Evolutionary conservation across 2,888 invertebrate species (phyloP), one percentile per base, ranked within the genome.

Genomic region (Ephialtes manifestator): DNA sequence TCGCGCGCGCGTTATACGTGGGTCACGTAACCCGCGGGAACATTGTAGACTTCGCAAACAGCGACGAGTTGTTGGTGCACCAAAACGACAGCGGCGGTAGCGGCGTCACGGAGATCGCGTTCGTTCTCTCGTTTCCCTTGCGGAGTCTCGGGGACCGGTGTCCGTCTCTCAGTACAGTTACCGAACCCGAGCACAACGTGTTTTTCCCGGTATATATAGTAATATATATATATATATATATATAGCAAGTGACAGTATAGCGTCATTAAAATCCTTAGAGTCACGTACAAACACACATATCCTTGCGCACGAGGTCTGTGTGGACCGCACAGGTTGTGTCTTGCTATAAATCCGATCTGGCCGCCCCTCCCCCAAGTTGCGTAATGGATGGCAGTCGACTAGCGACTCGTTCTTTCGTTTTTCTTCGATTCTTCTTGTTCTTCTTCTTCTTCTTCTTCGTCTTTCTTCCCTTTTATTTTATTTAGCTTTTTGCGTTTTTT

Each of bases 1-100:
- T 85, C 85, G 79, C 71, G 75, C 60, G 46, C 51, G 63, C 70
- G 76, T 80, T 67, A 67, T 60, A 74, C 78, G 72, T 74, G 83
- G 83, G 74, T 83, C 84, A 81, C 81, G 84, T 84, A 84, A 84
- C 77, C 77, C 65, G 58, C 67, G 63, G 18, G 39, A 75, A 48
- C 46, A 53, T 51, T 39, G 51, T 65, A 63, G 53, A 53, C 63
- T 65, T 51, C 39, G 53, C 76, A 76, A 76, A 76, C 76, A 75
- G 75, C 39, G 65, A 65, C 48, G 51, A 51, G 35, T 51, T 35
- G 74, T 51, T 20, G 65, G 3, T 65, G 51, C 51, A 70, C 48
- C 24, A 28, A 48, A 20, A 46, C 48, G 28, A 24, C 48, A 46
- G 68, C 39, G 1, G 72, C 55, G 1, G 72, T 43, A n/a, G 24